Evolutionary conservation across 1,140 invertebrate genomes (phyloP).

Genomic region (Euglossa dilemma): DNA sequence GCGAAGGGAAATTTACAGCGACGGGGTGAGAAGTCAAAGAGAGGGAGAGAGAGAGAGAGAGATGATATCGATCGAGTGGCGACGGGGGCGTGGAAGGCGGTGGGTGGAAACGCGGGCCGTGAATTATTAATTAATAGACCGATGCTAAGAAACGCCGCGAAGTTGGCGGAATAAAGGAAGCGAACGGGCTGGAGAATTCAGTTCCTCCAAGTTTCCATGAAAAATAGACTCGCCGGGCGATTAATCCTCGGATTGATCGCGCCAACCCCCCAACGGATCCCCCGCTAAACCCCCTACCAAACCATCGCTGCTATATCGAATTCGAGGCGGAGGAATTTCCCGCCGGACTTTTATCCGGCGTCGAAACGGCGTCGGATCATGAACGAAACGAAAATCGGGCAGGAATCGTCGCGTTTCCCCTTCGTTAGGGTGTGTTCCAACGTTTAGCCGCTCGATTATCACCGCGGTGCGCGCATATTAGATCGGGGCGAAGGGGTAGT

Average conservation of each 20-base stretch:
- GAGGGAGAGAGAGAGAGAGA: background rate
- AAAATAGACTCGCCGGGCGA: conserved; percentile 42
- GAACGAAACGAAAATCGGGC: conserved; percentile 17
- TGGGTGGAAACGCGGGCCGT: conserved; percentile 19
- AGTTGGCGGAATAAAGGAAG: conserved; percentile 6
- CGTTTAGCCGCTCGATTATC: background rate
- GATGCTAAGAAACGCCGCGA: conserved; percentile 36
- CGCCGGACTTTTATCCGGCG: conserved; percentile 33
- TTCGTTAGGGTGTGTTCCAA: background rate
- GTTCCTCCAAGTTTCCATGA: conserved; percentile 34
- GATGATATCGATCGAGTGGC: too few relatives aligned
- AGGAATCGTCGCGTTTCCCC: background rate
- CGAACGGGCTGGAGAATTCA: background rate
- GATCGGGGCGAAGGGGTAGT: too few relatives aligned
- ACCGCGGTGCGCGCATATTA: background rate
- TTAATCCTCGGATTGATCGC: conserved; percentile 42
- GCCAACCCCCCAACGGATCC: background rate
- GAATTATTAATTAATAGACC: conserved; percentile 54
- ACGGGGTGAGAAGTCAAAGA: conserved; percentile 1
- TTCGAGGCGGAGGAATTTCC: conserved; percentile 28
- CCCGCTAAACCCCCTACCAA: too few relatives aligned
- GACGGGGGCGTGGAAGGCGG: background rate
- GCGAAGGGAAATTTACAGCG: conserved; percentile 40
- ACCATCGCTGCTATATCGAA: conserved; percentile 26
- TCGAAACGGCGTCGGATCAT: conserved; percentile 2